Evolutionary conservation across 2,797 vertebrate genomes (phyloP).

Genomic region (Bryconaethiops microstoma): DNA sequence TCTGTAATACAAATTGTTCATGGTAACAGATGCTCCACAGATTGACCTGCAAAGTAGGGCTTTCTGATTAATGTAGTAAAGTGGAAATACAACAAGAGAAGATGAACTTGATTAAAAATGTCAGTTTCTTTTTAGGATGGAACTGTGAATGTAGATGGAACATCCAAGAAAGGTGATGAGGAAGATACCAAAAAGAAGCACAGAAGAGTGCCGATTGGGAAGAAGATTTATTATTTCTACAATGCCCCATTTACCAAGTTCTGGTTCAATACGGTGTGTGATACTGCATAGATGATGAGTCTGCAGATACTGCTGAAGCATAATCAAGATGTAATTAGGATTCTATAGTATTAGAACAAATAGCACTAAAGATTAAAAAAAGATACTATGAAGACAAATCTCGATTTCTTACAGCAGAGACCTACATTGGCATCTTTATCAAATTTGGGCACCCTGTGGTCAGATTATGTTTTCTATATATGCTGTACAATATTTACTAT

Average conservation of each 20-base stretch:
- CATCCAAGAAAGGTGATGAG: constrained; percentile 91
- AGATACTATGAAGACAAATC: too few species aligned
- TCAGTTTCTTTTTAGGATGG: constrained; percentile 75
- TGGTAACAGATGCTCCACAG: too few species aligned
- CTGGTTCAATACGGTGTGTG: constrained; percentile 97
- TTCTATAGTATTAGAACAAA: too few species aligned
- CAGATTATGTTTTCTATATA: too few species aligned
- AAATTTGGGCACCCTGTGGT: too few species aligned
- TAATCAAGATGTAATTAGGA: not conserved
- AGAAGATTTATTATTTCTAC: constrained; percentile 94
- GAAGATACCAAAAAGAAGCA: constrained; percentile 88
- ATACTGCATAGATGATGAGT: not conserved
- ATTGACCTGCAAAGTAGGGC: not conserved
- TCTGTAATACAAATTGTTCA: too few species aligned
- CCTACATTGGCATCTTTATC: too few species aligned
- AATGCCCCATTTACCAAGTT: constrained; percentile 97
- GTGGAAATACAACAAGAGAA: not conserved
- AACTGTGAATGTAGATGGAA: constrained; percentile 74
- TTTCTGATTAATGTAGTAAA: not conserved
- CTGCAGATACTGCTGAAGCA: not conserved
- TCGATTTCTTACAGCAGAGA: too few species aligned
- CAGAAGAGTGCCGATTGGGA: constrained; percentile 87
- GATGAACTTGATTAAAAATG: not conserved
- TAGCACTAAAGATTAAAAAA: too few species aligned
- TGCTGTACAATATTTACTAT: too few species aligned